Percentiles rank a stretch among this genome's conserved stretches.
Conservation (phyloP, 2,113 vertebrate species). For the Macaca mulatta region DNA sequence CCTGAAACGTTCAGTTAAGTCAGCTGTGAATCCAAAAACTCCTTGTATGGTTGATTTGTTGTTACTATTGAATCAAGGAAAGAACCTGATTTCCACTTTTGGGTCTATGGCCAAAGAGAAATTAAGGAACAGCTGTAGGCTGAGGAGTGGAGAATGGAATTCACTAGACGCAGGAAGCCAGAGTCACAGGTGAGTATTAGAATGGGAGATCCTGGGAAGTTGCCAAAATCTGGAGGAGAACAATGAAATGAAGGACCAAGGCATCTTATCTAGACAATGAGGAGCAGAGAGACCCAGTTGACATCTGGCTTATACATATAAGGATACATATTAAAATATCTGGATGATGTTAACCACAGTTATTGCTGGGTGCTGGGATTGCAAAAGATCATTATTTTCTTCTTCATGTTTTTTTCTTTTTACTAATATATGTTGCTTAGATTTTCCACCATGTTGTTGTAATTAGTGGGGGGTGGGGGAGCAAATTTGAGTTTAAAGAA, state of each 20-base stretch:
- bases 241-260: constrained; percentile 37
- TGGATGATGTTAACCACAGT: constrained; percentile 40
- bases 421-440: constrained; percentile 31
- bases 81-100: constrained; percentile 39
- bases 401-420: background rate
- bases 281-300: constrained; percentile 36
- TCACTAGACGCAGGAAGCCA: constrained; percentile 61
- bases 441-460: background rate
- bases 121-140: constrained; percentile 60
- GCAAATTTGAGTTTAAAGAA: background rate
- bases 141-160: constrained; percentile 53
- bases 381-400: background rate
- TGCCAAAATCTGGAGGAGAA: constrained; percentile 49
- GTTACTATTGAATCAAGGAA: constrained; percentile 48
- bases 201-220: constrained; percentile 57
- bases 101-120: constrained; percentile 52
- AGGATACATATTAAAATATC: constrained; percentile 38
- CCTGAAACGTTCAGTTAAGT: constrained; percentile 35
- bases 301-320: constrained; percentile 50
- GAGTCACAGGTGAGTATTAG: constrained; percentile 63
- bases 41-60: constrained; percentile 50
- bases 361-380: constrained; percentile 35
- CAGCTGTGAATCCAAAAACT: background rate
- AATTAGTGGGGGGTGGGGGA: background rate
- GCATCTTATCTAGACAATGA: constrained; percentile 58